Evolutionary conservation across 2,888 invertebrate genomes (phyloP), one percentile per base, ranked within the genome.

Genomic region (Drosophila sordidula): DNA sequence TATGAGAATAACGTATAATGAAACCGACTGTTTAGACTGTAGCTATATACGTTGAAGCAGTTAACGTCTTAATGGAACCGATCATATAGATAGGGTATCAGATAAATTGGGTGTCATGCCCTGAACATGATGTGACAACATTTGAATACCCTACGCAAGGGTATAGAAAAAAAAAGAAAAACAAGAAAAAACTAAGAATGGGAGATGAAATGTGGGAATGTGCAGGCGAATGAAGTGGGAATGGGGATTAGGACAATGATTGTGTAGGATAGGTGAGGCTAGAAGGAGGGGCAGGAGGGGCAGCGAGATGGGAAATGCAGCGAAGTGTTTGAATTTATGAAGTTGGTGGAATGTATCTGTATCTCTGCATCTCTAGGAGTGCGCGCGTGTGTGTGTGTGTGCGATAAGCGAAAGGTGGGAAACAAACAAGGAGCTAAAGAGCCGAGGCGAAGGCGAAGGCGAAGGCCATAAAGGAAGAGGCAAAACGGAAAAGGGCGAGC

Each of bases 281-380:
- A 44, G 18, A 22, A 11, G 14, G 12, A n/a, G n/a, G n/a, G n/a
- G 16, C 11, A 14, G 14, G 11, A 14, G 16, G 14, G 18, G 6
- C 22, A n/a, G 26, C 4, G 34, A 32, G 16, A 1, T 6, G 6
- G 26, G 1, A 22, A 22, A 22, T 22, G 22, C 26, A 42, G 66
- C 55, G 44, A 75, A 75, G 75, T 80, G 78, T 80, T 73, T 74
- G 78, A 75, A 78, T 74, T 78, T 80, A 80, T 78, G 78, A 78
- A 79, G 66, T 66, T 66, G 61, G 39, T 59, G 45, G 71, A 63
- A 70, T 76, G 71, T 63, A 59, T 74, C 78, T 59, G 62, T 51
- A 71, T 76, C 77, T 63, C 14, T 54, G 74, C 46, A 70, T 76
- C 70, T 49, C 18, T 41, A 41, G 41, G 41, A 61, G 54, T 54